Conservation (phyloP, 1,140 invertebrate genomes). For the Brachionus koreanus region DNA sequence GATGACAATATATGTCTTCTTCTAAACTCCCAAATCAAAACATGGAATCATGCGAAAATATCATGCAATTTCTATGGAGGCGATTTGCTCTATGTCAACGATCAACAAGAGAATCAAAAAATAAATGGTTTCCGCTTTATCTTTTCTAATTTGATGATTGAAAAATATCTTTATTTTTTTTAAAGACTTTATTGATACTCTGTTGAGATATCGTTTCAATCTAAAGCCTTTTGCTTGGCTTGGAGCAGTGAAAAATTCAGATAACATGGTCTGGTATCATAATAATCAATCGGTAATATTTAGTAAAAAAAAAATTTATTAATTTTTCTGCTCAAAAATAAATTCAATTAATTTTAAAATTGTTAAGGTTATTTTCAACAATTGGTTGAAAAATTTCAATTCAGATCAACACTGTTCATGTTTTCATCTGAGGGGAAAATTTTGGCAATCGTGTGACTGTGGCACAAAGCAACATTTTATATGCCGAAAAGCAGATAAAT, state of each 20-base stretch:
- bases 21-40: constrained; percentile 32
- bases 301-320: not conserved
- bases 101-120: constrained; percentile 14
- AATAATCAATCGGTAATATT: constrained; percentile 7
- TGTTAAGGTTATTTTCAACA: not conserved
- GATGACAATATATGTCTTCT: constrained; percentile 33
- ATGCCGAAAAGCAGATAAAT: not conserved
- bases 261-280: not conserved
- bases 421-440: not conserved
- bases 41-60: constrained; percentile 5
- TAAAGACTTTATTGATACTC: not conserved
- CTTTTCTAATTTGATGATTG: not conserved
- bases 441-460: not conserved
- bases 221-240: constrained; percentile 11
- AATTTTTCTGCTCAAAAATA: not conserved
- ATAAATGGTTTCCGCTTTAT: not conserved
- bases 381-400: not conserved
- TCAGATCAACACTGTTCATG: not conserved
- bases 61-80: constrained; percentile 26
- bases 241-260: not conserved
- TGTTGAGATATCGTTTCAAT: constrained; percentile 4
- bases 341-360: not conserved
- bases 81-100: not conserved
- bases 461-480: constrained; percentile 1
- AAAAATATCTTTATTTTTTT: not conserved